Evolutionary conservation across 2,797 vertebrate genomes (phyloP), one percentile per base, ranked within the genome.

Genomic region (Manis crassicaudata): DNA sequence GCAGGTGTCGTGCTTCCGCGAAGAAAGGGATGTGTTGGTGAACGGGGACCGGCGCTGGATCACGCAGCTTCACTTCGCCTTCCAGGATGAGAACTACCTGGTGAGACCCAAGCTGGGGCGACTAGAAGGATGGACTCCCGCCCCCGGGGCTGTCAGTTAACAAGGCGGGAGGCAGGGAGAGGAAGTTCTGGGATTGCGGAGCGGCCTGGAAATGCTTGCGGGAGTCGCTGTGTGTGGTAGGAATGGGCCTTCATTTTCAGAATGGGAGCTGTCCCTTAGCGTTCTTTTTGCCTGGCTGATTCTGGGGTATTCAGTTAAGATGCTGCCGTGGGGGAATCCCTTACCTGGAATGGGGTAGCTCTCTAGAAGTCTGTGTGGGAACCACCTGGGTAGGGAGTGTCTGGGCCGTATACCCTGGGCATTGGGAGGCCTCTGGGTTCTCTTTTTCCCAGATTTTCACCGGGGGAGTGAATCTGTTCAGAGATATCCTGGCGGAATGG

Each of bases 1-100:
- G 12, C 92, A 99, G 99, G 99, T 99, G 27, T 99, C 99, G 0
- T 99, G 99, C 89, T 99, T 99, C 97, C 99, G 99, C 29, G 99
- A 99, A 96, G 99, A 99, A 96, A 98, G 99, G 62, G 99, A 99
- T 1, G 99, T 99, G 94, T 92, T 99, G 97, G 98, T 99, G 75
- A 99, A 98, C 7, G 99, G 99, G 6, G 99, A 99, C 96, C 98
- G 98, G 80, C 98, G 98, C 65, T 99, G 99, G 99, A 99, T 99
- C 97, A 99, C 99, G 0, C 98, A 99, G 97, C 96, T 99, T 95
- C 99, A 99, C 97, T 99, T 99, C n/a, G 99, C 99, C 94, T 99
- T 99, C 94, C 99, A 99, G 97, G 99, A 99, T 29, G 98, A 99
- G 95, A 99, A 99, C 97, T 99, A 99, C 95, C 98, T 99, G 98